Base-by-base conservation (phyloP, 2,888 invertebrate genomes). In the Eupithecia centaureata region DNA sequence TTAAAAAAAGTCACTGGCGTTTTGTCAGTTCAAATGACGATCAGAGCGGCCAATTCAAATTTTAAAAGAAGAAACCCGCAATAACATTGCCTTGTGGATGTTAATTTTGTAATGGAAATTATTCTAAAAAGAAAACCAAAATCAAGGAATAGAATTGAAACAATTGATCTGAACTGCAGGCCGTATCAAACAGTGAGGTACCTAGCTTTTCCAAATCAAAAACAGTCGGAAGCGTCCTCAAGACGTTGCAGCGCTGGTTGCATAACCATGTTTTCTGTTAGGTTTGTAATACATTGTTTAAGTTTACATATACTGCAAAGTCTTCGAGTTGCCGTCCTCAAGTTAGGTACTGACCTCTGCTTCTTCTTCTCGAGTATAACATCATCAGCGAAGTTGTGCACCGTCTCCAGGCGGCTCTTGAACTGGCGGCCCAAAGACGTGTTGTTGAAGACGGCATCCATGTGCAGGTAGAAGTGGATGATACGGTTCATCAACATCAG, bases 401-500 rank as follows among this genome's bases (percentile, higher is more conserved):
- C 86, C 8, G 90, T 86, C 42, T 87, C 76, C 10, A 95, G 70
- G 0, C 88, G 88, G 56, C 88, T 84, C 7, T 84, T 88, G 75
- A 95, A 94, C 63, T 86, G 82, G 71, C 85, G 89, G 0, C 95
- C 95, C 15, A 83, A 78, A 0, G 86, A 78, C 0, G 93, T 79
- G 4, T 85, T 76, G 51, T 86, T 81, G 83, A 94, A 96, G 5
- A 95, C 65, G 2, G 91, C 86, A 32, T 95, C 88, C 0, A 84
- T 82, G 79, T 94, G 94, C 0, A 94, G 84, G 95, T 95, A 96
- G 0, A 95, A 94, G 13, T 82, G 86, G 0, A 88, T 75, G 0
- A 91, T 52, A 7, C 93, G 82, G 0, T 73, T 63, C 28, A 90
- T 63, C 0, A 88, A 70, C 0, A 87, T 69, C 0, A 61, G 57